Percentiles rank a stretch among this genome's conserved stretches.
Evolutionary conservation across 2,797 vertebrate genomes (phyloP).

Genomic region (Neosilurus mollespiculum): DNA sequence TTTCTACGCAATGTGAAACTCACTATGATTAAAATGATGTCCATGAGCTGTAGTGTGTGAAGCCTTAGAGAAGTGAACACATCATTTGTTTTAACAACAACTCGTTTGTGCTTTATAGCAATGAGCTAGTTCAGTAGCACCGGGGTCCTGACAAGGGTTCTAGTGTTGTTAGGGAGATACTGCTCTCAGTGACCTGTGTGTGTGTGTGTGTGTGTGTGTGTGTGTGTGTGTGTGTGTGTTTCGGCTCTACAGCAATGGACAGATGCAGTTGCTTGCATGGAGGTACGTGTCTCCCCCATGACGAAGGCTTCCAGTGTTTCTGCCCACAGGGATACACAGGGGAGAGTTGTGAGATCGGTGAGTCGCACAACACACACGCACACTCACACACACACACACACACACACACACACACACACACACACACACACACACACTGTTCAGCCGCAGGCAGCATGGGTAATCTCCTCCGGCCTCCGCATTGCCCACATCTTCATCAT

Average conservation of each 20-base stretch:
- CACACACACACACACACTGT: slow-evolving; percentile 30
- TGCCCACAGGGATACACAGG: slow-evolving; percentile 88
- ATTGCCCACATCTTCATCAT: neutral
- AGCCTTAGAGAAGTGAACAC: neutral
- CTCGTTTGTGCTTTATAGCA: slow-evolving; percentile 2
- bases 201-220: slow-evolving; percentile 11
- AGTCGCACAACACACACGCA: slow-evolving; percentile 51
- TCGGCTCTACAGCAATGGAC: slow-evolving; percentile 35
- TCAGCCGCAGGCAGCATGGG: slow-evolving; percentile 11
- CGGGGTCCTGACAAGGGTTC: slow-evolving; percentile 9
- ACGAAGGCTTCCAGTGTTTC: slow-evolving; percentile 83
- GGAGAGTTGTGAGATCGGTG: slow-evolving; percentile 96
- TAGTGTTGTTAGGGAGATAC: slow-evolving; percentile 23
- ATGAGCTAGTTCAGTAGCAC: neutral
- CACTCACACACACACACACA: slow-evolving; percentile 2
- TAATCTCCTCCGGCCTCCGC: neutral
- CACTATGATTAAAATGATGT: neutral
- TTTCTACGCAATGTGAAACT: no score
- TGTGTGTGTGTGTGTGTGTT: slow-evolving; percentile 40
- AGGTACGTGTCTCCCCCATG: slow-evolving; percentile 83
- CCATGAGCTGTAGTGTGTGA: neutral
- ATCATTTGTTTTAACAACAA: neutral
- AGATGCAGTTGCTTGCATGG: slow-evolving; percentile 87
- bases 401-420: slow-evolving; percentile 33
- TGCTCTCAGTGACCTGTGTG: slow-evolving; percentile 27